A percentile compares a stretch with the other conserved stretches of the same genome.
phyloP scores from a whole-genome alignment of 1,140 invertebrate genomes.

The Drosophila neocordata region DNA sequence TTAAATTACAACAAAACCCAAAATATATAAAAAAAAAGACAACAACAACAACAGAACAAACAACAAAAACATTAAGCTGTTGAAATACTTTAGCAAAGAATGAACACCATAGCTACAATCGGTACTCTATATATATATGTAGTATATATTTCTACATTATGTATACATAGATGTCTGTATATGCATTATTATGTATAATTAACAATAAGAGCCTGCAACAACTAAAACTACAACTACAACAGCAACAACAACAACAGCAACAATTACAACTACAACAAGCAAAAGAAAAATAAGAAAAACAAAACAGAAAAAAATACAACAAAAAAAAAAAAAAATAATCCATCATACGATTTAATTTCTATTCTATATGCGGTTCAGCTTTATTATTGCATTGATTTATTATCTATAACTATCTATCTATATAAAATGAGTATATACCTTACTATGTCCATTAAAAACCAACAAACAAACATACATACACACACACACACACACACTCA shows the following conservation, averaged over 20 bases:
- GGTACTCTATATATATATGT: constrained; percentile 25
- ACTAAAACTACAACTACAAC: constrained; percentile 11
- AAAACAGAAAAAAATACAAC: constrained; percentile 17
- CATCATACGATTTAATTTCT: constrained; percentile 83
- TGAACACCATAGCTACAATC: constrained; percentile 39
- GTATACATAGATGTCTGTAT: neutral
- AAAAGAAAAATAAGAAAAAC: constrained; percentile 26
- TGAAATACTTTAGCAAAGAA: constrained; percentile 36
- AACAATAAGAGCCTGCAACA: constrained; percentile 6
- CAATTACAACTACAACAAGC: constrained; percentile 21
- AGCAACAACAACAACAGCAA: constrained; percentile 7
- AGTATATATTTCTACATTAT: neutral
- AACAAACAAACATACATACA: constrained; percentile 19
- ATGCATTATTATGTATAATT: constrained; percentile 11
- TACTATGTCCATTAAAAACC: constrained; percentile 33
- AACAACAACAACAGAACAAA: constrained; percentile 27
- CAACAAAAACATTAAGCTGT: constrained; percentile 45
- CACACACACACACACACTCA: constrained; percentile 21
- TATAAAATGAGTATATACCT: constrained; percentile 28
- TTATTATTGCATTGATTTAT: constrained; percentile 82
- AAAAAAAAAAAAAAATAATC: constrained; percentile 38
- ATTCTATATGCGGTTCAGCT: constrained; percentile 83
- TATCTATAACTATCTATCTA: constrained; percentile 60
- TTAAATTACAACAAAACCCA: neutral
- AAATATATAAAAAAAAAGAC: constrained; percentile 15